These are phyloP conservation scores for Hystrix cristata DNA, from an alignment of 2,113 vertebrate species.

Conservation along the genomic window DNA sequence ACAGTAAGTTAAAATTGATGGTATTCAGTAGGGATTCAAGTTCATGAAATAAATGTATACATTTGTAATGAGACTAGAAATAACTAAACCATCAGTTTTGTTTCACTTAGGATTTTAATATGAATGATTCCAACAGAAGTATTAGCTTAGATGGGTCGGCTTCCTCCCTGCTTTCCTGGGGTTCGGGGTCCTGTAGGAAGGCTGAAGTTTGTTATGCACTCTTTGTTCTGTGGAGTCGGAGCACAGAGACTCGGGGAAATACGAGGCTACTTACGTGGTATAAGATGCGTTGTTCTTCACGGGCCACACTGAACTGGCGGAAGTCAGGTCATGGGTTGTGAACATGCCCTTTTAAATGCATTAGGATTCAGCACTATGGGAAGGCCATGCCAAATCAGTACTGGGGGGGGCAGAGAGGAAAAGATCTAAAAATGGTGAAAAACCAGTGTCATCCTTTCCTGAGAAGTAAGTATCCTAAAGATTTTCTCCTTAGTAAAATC, in stretches of 20 bases:
- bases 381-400: not conserved
- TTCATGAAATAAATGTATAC: not conserved
- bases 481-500: not conserved
- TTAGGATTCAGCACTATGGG: not conserved
- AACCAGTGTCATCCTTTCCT: not conserved
- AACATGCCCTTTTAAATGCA: not conserved
- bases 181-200: not conserved
- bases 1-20: constrained; percentile 92
- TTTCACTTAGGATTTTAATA: constrained; percentile 35
- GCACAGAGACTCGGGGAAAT: not conserved
- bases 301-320: not conserved
- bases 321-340: not conserved
- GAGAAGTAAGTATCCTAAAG: not conserved
- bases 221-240: not conserved
- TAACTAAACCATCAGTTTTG: not conserved
- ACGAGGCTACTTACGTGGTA: not conserved
- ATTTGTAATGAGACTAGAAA: not conserved
- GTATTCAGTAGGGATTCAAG: not conserved
- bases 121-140: not conserved
- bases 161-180: not conserved
- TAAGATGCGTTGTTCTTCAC: not conserved
- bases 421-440: not conserved
- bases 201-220: not conserved
- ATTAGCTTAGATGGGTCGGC: not conserved
- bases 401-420: not conserved